Evolutionary conservation across 1,140 invertebrate genomes (phyloP), one percentile per base, ranked within the genome.

Genomic region (Teleopsis dalmanni): DNA sequence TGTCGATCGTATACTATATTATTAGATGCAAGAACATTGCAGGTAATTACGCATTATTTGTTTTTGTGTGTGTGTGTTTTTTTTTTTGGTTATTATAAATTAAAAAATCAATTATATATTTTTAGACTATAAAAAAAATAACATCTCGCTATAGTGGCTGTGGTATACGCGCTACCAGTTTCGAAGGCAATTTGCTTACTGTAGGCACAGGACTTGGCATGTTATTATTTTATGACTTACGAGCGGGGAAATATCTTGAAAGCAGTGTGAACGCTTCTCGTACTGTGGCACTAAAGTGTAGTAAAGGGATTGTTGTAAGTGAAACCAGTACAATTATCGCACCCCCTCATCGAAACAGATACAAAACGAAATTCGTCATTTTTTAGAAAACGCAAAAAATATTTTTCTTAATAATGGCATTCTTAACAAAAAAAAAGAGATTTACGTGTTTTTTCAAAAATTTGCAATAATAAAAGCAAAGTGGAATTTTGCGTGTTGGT

Each of bases 171-270:
- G 95, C 93, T 2, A 83, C 92, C 19, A 90, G 84, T 73, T 96
- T 96, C 74, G 83, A 87, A 62, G 85, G 85, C 1, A 82, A 93
- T 60, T 81, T 95, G 54, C 74, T 97, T 48, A 95, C 92, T 3
- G 90, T 96, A 56, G 93, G 93, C 13, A 96, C 93, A 4, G 93
- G 92, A 1, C 76, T 90, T 35, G 93, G 93, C 38, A 82, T 88
- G 70, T 74, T 98, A 1, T 83, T 96, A 77, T 97, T 98, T 71
- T 96, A 94, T 66, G 94, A 98, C 70, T 74, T 95, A 37, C 79
- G 86, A 57, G 90, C 88, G 48, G 83, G 85, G 41, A 93, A 93
- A 72, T 96, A 95, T 73, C 71, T 97, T 27, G 91, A 95, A 65
- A 89, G 86, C 45, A 88, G 85, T 55, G 88, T 90, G 22, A 91